Percentiles rank a stretch among this genome's conserved stretches.
phyloP scores from a whole-genome alignment of 2,113 vertebrate species.

The Lota lota region DNA sequence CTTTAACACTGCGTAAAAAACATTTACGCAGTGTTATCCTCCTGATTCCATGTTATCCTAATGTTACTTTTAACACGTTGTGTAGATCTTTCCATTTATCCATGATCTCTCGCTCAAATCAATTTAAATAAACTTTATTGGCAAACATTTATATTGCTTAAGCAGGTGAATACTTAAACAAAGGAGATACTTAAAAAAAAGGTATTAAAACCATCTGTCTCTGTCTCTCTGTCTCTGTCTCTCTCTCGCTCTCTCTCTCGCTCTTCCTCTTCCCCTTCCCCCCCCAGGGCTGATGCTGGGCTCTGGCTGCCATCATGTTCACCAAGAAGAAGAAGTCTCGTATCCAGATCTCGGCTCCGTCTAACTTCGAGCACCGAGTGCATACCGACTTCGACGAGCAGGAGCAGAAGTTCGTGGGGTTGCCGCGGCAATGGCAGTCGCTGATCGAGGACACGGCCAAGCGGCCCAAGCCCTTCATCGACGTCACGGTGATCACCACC shows the following conservation, averaged over 20 bases:
- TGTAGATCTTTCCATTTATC: no score
- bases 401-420: constrained; percentile 91
- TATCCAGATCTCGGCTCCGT: constrained; percentile 90
- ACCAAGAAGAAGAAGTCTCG: constrained; percentile 91
- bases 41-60: no score
- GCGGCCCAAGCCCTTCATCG: constrained; percentile 88
- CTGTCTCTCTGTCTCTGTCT: no score
- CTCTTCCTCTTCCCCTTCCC: constrained; percentile 2
- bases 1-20: no score
- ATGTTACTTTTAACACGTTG: no score
- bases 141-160: no score
- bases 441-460: constrained; percentile 92
- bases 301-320: constrained; percentile 79
- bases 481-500: constrained; percentile 83
- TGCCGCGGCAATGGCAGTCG: constrained; percentile 94
- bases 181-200: no score
- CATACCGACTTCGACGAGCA: constrained; percentile 91
- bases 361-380: constrained; percentile 94
- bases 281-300: constrained; percentile 67
- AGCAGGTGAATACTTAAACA: no score
- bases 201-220: no score
- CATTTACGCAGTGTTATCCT: no score
- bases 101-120: no score
- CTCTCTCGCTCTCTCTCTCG: background rate
- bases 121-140: no score